Evolutionary conservation across 2,888 invertebrate species (phyloP).

Genomic region (Catonia carolina): DNA sequence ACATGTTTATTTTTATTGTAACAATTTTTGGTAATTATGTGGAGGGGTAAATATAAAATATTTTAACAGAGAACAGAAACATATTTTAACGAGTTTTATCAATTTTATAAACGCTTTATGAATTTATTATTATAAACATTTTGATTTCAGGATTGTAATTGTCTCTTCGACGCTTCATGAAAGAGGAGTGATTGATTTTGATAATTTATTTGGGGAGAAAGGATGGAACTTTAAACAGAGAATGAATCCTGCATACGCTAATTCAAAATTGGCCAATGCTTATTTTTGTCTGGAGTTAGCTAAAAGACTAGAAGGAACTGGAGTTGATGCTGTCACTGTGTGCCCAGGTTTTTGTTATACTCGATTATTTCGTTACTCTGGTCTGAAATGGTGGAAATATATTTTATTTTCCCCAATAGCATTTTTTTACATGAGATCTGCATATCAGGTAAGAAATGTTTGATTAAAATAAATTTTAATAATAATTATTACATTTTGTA

Average conservation of each 20-base stretch:
- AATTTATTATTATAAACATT: too few species aligned
- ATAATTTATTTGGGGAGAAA: constrained; percentile 56
- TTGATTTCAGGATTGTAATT: constrained; percentile 55
- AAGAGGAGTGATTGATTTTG: constrained; percentile 58
- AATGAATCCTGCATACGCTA: constrained; percentile 59
- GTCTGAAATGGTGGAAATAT: constrained; percentile 63
- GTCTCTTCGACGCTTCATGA: constrained; percentile 67
- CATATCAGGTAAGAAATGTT: constrained; percentile 55
- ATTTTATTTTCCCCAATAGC: constrained; percentile 63
- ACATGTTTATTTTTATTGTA: too few species aligned
- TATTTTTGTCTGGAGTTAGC: constrained; percentile 63
- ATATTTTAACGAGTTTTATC: too few species aligned
- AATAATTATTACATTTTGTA: constrained; percentile 8
- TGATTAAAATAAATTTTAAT: neutral
- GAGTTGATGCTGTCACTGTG: constrained; percentile 58
- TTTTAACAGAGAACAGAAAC: too few species aligned
- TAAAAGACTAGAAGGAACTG: constrained; percentile 43
- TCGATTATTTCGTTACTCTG: constrained; percentile 59
- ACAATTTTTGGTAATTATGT: too few species aligned
- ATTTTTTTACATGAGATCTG: constrained; percentile 61
- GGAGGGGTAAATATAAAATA: too few species aligned
- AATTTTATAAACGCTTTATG: too few species aligned
- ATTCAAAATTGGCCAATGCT: constrained; percentile 70
- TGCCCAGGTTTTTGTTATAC: constrained; percentile 79
- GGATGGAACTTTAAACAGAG: constrained; percentile 42